Evolutionary conservation across 2,888 invertebrate genomes (phyloP).

Genomic region (Petrolisthes manimaculis): DNA sequence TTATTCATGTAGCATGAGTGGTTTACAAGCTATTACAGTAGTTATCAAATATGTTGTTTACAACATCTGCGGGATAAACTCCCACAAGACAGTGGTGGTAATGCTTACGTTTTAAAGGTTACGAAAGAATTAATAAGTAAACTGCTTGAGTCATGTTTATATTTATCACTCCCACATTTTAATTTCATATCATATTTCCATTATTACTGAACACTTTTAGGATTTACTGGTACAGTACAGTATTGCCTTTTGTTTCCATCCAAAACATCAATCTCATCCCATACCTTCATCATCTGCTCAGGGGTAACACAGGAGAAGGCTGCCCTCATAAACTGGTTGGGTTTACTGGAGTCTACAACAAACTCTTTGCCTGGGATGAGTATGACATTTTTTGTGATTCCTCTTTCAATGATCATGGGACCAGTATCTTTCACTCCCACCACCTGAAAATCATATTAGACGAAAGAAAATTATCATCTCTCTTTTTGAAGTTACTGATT

Average conservation of each 20-base stretch:
- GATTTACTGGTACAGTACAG: not conserved
- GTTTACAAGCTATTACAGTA: too few species aligned
- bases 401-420: slow-evolving; percentile 42
- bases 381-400: slow-evolving; percentile 25
- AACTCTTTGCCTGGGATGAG: slow-evolving; percentile 54
- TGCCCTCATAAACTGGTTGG: slow-evolving; percentile 55
- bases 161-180: not conserved
- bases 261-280: not conserved
- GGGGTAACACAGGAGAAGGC: slow-evolving; percentile 49
- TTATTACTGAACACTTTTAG: not conserved
- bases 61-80: too few species aligned
- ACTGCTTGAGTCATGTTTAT: too few species aligned
- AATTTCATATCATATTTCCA: not conserved
- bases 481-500: too few species aligned
- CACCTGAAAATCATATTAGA: slow-evolving; percentile 16
- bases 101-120: too few species aligned
- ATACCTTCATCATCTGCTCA: slow-evolving; percentile 51
- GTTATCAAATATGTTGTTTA: too few species aligned
- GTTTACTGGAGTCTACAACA: slow-evolving; percentile 46
- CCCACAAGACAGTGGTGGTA: too few species aligned
- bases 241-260: not conserved
- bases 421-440: slow-evolving; percentile 34
- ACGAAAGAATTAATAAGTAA: too few species aligned
- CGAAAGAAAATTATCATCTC: too few species aligned
- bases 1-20: too few species aligned